Conservation (phyloP, 2,113 vertebrate genomes). For the Burhinus oedicnemus region DNA sequence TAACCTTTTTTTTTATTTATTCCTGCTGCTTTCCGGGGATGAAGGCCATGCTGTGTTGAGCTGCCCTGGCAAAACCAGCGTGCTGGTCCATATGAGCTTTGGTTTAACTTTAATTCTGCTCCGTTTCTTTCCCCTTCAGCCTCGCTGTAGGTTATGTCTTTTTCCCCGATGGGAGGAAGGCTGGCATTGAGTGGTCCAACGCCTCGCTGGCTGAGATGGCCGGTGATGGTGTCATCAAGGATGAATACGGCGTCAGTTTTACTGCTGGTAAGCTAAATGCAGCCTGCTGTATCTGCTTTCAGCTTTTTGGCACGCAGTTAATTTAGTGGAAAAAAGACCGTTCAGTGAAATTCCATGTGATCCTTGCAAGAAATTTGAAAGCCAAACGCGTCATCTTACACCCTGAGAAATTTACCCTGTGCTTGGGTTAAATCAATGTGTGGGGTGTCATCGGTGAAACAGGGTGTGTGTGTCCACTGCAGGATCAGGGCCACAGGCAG, state of each 20-base stretch:
- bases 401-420: neutral
- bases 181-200: slow-evolving; percentile 58
- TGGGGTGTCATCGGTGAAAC: neutral
- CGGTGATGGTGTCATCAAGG: slow-evolving; percentile 41
- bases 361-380: neutral
- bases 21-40: neutral
- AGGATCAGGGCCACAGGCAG: neutral
- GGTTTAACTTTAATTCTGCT: neutral
- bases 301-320: neutral
- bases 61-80: neutral
- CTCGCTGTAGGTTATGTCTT: slow-evolving; percentile 62
- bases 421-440: neutral
- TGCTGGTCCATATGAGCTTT: neutral
- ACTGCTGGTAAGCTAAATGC: slow-evolving; percentile 23
- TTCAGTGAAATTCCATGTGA: neutral
- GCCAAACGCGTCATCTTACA: neutral
- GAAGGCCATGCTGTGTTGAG: neutral
- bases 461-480: neutral
- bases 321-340: neutral
- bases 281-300: neutral
- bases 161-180: slow-evolving; percentile 54
- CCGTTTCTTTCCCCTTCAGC: neutral
- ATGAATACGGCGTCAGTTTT: slow-evolving; percentile 37
- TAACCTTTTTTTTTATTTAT: neutral
- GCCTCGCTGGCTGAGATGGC: slow-evolving; percentile 49